Base-by-base conservation (phyloP, 2,888 invertebrate genomes). In the Cinara cedri region DNA sequence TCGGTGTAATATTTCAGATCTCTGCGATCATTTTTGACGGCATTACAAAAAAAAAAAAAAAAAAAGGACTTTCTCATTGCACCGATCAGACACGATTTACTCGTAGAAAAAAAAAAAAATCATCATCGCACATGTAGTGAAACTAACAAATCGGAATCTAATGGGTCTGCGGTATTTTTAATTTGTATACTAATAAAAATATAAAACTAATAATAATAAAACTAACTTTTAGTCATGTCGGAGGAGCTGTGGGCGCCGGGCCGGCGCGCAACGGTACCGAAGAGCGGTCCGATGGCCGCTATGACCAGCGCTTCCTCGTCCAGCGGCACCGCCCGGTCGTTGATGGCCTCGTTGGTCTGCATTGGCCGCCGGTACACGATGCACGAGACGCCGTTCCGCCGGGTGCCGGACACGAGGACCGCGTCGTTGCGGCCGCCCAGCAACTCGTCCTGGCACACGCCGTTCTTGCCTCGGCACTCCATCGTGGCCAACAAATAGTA, bases 221-320 rank as follows among this genome's bases (percentile, higher is more conserved):
- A 14, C 82, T 83, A 82, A 87, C 87, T 86, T 82, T 88, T 89
- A 0, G 92, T 93, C 83, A 90, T 91, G 84, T 93, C 92, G 84
- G 89, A 89, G 82, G 89, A 88, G 72, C 90, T 90, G 85, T 96
- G 96, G 0, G 95, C 93, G 84, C 94, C 94, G 8, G 95, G 94
- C 85, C 96, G 95, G 83, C 90, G 6, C 6, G 3, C n/a, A n/a
- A n/a, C 90, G 74, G 90, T 87, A 0, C 89, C 88, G 87, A 94
- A 95, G 24, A 96, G 87, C 0, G 92, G 92, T 0, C 96, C 96
- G 83, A 96, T 93, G 6, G 96, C 96, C 0, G 95, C 95, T 75
- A 96, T 93, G 4, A 96, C 91, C 42, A 91, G 93, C 34, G 92
- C 91, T 46, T 92, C 90, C 0, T 90, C 87, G 34, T 91, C 89